phyloP scores from a whole-genome alignment of 2,888 invertebrate species.

The Nebria salina region DNA sequence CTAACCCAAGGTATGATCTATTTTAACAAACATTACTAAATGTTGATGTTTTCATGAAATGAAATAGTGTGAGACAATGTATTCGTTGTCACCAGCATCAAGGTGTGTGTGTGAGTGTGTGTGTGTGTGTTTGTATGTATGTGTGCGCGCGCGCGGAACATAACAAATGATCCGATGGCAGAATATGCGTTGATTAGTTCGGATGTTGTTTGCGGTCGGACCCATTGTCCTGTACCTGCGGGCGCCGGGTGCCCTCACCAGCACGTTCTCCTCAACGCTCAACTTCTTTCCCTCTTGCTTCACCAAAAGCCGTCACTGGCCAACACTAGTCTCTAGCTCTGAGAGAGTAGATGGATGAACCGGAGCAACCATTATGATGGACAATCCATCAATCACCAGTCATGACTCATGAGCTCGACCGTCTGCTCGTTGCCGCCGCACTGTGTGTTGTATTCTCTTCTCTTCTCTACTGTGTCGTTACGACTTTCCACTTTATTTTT shows the following conservation, averaged over 20 bases:
- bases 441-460: background rate
- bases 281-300: background rate
- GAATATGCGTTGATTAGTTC: slow-evolving; percentile 26
- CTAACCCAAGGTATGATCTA: background rate
- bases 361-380: slow-evolving; percentile 62
- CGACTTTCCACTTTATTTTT: slow-evolving; percentile 26
- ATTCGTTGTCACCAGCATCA: background rate
- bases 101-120: background rate
- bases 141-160: background rate
- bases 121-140: too few relatives aligned
- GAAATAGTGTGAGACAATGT: background rate
- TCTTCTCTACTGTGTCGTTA: slow-evolving; percentile 4
- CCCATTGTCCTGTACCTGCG: slow-evolving; percentile 19
- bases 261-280: background rate
- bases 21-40: too few relatives aligned
- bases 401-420: slow-evolving; percentile 57
- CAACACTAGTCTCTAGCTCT: background rate
- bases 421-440: slow-evolving; percentile 13
- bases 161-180: slow-evolving; percentile 18
- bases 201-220: slow-evolving; percentile 36
- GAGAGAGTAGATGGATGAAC: slow-evolving; percentile 59
- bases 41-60: too few relatives aligned
- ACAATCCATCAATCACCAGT: slow-evolving; percentile 64
- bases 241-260: slow-evolving; percentile 8
- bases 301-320: slow-evolving; percentile 9